phyloP scores from a whole-genome alignment of 2,797 vertebrate genomes.

The Acestrorhynchus altus region DNA sequence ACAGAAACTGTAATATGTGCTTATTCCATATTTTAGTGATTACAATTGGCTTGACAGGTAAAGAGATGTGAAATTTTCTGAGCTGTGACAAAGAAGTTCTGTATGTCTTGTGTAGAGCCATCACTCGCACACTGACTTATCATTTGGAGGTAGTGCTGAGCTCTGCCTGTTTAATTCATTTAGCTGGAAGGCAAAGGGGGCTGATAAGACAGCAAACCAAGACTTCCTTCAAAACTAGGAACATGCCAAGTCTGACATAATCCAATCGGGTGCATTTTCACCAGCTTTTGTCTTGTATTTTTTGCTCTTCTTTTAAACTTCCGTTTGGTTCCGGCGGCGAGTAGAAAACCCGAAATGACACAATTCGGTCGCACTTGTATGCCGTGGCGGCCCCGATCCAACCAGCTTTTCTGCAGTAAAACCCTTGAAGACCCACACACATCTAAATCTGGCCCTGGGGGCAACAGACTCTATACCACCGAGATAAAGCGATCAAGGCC shows the following conservation, averaged over 20 bases:
- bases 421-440: constrained; percentile 88
- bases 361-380: constrained; percentile 86
- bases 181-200: constrained; percentile 81
- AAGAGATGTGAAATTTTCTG: neutral
- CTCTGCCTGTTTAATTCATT: constrained; percentile 68
- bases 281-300: constrained; percentile 82
- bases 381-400: constrained; percentile 78
- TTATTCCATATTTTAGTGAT: constrained; percentile 22
- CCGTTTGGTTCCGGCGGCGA: constrained; percentile 79
- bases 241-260: constrained; percentile 85
- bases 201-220: constrained; percentile 81
- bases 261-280: constrained; percentile 85
- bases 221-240: constrained; percentile 78
- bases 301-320: constrained; percentile 85
- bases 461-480: constrained; percentile 82
- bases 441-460: constrained; percentile 86
- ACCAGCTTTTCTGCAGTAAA: constrained; percentile 82
- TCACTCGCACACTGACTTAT: constrained; percentile 16
- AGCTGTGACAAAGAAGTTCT: constrained; percentile 23
- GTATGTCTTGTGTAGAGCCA: constrained; percentile 13
- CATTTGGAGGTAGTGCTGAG: constrained; percentile 29
- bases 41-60: constrained; percentile 18
- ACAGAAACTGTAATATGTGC: constrained; percentile 1
- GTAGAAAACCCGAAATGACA: constrained; percentile 87
- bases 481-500: constrained; percentile 80